A percentile compares a stretch with the other conserved stretches of the same genome.
phyloP scores from a whole-genome alignment of 35 echinoderm and acorn worm genomes.

The Chiridota heheva region DNA sequence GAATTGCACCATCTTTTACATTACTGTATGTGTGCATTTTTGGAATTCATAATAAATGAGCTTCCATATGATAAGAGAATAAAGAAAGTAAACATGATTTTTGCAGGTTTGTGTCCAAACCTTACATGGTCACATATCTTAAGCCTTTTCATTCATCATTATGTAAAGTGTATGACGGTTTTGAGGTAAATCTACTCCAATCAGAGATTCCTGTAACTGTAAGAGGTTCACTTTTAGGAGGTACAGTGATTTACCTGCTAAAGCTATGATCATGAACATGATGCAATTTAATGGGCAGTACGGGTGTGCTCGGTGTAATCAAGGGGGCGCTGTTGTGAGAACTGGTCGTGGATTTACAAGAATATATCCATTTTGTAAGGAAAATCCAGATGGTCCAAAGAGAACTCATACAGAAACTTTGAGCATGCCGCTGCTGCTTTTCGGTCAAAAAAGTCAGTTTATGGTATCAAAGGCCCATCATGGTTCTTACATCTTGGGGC shows the following conservation, averaged over 20 bases:
- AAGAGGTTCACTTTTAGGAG: background rate
- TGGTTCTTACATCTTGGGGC: background rate
- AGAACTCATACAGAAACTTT: background rate
- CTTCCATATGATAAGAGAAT: slow-evolving; percentile 25
- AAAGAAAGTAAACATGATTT: background rate
- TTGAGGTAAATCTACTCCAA: background rate
- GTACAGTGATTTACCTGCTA: slow-evolving; percentile 30
- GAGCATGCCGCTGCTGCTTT: background rate
- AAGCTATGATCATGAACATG: slow-evolving; percentile 17
- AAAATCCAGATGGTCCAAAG: slow-evolving; percentile 13
- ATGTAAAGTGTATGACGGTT: background rate
- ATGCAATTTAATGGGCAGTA: slow-evolving; percentile 13
- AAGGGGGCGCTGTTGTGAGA: background rate
- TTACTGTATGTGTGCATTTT: no score
- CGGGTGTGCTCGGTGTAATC: slow-evolving; percentile 10
- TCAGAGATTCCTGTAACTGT: slow-evolving; percentile 1
- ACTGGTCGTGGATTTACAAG: slow-evolving; percentile 11
- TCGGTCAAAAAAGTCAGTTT: background rate
- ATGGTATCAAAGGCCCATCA: slow-evolving; percentile 29
- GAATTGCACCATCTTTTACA: no score
- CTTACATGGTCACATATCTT: slow-evolving; percentile 22
- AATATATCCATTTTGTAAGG: background rate
- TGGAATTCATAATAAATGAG: slow-evolving; percentile 43
- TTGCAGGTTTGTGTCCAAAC: slow-evolving; percentile 36
- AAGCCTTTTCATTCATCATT: slow-evolving; percentile 7